Evolutionary conservation across 2,888 invertebrate genomes (phyloP).

Genomic region (Drosophila nigricruria): DNA sequence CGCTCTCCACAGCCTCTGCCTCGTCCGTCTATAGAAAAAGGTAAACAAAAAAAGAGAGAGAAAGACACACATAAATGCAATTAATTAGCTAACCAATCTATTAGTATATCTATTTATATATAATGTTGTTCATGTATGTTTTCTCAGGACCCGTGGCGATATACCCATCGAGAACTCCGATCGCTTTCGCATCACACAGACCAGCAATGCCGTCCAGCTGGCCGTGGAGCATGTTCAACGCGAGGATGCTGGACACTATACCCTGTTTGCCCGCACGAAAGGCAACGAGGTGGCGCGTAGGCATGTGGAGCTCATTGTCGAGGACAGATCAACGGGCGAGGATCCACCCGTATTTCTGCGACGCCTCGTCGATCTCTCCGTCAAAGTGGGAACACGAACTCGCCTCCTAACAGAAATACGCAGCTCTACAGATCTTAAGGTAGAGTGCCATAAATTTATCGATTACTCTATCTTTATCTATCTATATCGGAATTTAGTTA

Average conservation of each 20-base stretch:
- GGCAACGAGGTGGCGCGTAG: constrained; percentile 86
- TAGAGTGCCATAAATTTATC: constrained; percentile 77
- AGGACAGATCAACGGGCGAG: constrained; percentile 88
- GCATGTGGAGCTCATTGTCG: constrained; percentile 87
- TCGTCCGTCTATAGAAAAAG: constrained; percentile 85
- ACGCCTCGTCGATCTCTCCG: constrained; percentile 93
- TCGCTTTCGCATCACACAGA: constrained; percentile 87
- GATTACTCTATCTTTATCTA: background rate
- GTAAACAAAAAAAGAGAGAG: constrained; percentile 59
- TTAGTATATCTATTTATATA: background rate
- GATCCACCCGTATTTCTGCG: constrained; percentile 94
- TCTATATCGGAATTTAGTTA: constrained; percentile 87
- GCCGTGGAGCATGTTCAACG: constrained; percentile 91
- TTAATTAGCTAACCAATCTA: background rate
- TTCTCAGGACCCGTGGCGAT: constrained; percentile 86
- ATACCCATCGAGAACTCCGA: constrained; percentile 88
- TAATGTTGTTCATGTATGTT: constrained; percentile 4
- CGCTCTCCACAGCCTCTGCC: constrained; percentile 83
- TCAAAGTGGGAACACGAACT: constrained; percentile 95
- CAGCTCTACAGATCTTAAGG: constrained; percentile 92
- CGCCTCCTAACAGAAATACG: constrained; percentile 93
- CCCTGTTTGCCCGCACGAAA: constrained; percentile 88
- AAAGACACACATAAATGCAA: background rate
- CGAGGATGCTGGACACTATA: constrained; percentile 91
- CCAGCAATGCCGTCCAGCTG: constrained; percentile 89